Base-by-base conservation (phyloP, 2,888 invertebrate genomes). In the Orthosia cruda region DNA sequence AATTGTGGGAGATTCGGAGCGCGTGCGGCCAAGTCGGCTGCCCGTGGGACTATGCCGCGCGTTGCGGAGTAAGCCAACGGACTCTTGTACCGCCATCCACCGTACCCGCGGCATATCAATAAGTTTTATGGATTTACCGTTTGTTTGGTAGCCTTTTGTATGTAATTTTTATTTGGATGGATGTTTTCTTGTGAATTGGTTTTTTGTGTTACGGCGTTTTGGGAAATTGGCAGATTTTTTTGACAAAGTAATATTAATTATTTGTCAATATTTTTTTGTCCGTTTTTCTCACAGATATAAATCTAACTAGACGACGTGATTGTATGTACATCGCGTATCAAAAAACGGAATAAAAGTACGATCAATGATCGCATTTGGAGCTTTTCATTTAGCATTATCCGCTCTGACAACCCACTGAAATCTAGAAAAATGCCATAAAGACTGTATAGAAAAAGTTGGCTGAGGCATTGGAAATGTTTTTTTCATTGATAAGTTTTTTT, bases 1-100 rank as follows among this genome's bases (percentile, higher is more conserved):
- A 58, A 62, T 49, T 69, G 77, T 74, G 80, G 80, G 80, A 81
- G 70, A 67, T 72, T 49, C 85, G 83, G 52, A 68, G 89, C 89
- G 90, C 94, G 94, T 93, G 91, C 92, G 89, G 85, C 85, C 89
- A 63, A 66, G 54, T 67, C 88, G 92, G 89, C 88, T 87, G 82
- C 85, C 92, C 89, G 86, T 86, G 87, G 85, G 79, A 94, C 93
- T 94, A 81, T 94, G 94, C 77, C 80, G 85, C 75, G 89, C 87
- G 88, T 84, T 62, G 81, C 47, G 76, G 74, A 78, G 71, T 75
- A 80, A 74, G 54, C 59, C 76, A 71, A 63, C 86, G 88, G 76
- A 79, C 73, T 65, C 62, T 61, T 32, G 77, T 77, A 83, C 87
- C 59, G 61, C 79, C 66, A 65, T 63, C 63, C 66, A 65, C 65